These are phyloP conservation scores for Carterocephalus palaemon DNA, from an alignment of 2,888 invertebrate species.

Conservation along the genomic window DNA sequence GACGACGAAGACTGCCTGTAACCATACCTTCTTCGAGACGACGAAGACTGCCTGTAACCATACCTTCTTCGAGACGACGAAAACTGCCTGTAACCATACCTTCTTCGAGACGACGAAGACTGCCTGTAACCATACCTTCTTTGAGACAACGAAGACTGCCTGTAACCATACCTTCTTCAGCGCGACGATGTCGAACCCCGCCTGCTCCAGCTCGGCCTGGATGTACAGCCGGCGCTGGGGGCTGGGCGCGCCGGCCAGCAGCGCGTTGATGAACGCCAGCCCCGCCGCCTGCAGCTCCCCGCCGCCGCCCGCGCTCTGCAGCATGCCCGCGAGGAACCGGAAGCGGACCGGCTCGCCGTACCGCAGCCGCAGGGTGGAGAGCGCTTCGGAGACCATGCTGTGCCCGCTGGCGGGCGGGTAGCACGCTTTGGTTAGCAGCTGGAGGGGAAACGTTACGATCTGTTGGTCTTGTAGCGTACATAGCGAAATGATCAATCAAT, in stretches of 20 bases:
- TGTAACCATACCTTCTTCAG: slow-evolving; percentile 75
- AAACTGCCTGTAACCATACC: no score
- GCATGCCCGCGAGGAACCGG: slow-evolving; percentile 92
- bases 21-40: no score
- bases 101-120: no score
- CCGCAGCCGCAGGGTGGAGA: slow-evolving; percentile 90
- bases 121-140: no score
- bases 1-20: no score
- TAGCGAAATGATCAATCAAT: no score
- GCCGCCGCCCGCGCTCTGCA: slow-evolving; percentile 86
- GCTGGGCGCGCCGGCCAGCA: slow-evolving; percentile 86
- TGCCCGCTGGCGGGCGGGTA: slow-evolving; percentile 87
- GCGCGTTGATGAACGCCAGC: slow-evolving; percentile 89
- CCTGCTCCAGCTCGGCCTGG: slow-evolving; percentile 90
- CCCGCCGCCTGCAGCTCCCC: slow-evolving; percentile 89
- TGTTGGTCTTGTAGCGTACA: no score
- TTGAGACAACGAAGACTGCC: no score
- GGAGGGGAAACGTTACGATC: slow-evolving; percentile 39
- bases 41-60: no score
- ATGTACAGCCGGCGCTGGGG: slow-evolving; percentile 89
- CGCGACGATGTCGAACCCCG: slow-evolving; percentile 84
- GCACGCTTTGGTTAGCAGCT: slow-evolving; percentile 91
- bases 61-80: no score
- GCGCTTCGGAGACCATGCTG: slow-evolving; percentile 91
- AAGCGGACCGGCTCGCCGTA: slow-evolving; percentile 96